These are phyloP conservation scores for Caenorhabditis brenneri DNA, from an alignment of 1,140 invertebrate genomes.

Conservation along the genomic window DNA sequence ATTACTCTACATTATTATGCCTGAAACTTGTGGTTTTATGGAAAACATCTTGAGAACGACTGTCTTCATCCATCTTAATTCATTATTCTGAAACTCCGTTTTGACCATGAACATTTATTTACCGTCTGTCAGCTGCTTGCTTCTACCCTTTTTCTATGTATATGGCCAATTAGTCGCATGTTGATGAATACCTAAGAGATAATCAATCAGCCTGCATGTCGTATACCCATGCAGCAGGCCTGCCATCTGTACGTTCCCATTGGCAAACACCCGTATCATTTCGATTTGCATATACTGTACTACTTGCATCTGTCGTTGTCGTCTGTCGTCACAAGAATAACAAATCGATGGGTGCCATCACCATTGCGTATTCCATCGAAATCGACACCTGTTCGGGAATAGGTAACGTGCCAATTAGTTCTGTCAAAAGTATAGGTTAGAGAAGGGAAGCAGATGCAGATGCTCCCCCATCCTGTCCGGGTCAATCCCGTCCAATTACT, in stretches of 20 bases:
- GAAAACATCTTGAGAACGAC: too few relatives aligned
- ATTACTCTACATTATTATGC: too few relatives aligned
- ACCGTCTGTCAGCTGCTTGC: conserved; percentile 28
- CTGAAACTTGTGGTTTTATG: too few relatives aligned
- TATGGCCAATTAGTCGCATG: conserved; percentile 38
- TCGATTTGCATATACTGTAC: conserved; percentile 41
- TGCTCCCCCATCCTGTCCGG: not conserved
- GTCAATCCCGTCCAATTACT: conserved; percentile 30
- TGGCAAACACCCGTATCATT: conserved; percentile 31
- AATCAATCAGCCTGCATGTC: conserved; percentile 27
- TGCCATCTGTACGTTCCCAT: conserved; percentile 23
- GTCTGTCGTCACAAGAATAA: conserved; percentile 32
- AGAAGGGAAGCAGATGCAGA: not conserved
- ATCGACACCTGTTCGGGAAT: conserved; percentile 34
- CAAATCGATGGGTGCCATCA: conserved; percentile 17
- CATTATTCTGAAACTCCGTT: not conserved
- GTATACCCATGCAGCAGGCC: conserved; percentile 17
- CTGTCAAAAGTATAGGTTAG: not conserved
- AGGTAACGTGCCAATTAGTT: conserved; percentile 26
- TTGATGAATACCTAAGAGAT: conserved; percentile 38
- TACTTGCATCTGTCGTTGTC: conserved; percentile 35
- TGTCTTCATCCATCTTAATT: too few relatives aligned
- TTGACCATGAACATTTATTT: too few relatives aligned
- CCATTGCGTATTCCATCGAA: not conserved
- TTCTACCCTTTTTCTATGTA: not conserved